Base-by-base conservation (phyloP, 2,797 vertebrate species). In the Oreortyx pictus region DNA sequence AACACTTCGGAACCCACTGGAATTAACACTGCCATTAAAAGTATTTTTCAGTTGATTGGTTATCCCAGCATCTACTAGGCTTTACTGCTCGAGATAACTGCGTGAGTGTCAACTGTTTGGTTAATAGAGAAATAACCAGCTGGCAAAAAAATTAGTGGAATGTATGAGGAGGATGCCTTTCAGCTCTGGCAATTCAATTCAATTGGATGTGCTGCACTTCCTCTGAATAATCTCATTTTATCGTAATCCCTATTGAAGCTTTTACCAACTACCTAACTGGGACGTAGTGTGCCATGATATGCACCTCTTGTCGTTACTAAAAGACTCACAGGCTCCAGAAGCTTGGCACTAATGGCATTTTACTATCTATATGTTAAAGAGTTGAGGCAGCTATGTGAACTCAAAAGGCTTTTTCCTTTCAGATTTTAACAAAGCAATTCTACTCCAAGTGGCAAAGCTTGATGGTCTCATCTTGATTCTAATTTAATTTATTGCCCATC, bases 311-410 rank as follows among this genome's bases (percentile, higher is more conserved):
- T 94, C 66, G 29, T 88, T 88, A 65, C 87, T 96, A 89, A 96
- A 96, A 94, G 92, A 94, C 92, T 96, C 94, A 93, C 95, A 95
- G 74, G 92, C 93, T 93, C 95, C 86, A 85, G 95, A 95, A 96
- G 91, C 71, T 87, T 93, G 86, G 93, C 89, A 95, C 89, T 96
- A 95, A 96, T 84, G 85, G 91, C 89, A 95, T 96, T 96, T 96
- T 84, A 96, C 95, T 95, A 95, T 96, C 93, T 95, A 59, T 95
- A 95, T 96, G 94, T 94, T 96, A 93, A 96, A 96, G 93, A 96
- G 82, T 96, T 82, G 89, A 95, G 92, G 95, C 79, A 96, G 92
- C 92, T 92, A 80, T n/a, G 82, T 82, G 95, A 96, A 95, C 96
- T 96, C 94, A 95, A 94, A 96, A 96, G 93, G 82, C 71, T 96